Evolutionary conservation across 2,113 vertebrate species (phyloP).

Genomic region (Neolamprologus cancellatus): DNA sequence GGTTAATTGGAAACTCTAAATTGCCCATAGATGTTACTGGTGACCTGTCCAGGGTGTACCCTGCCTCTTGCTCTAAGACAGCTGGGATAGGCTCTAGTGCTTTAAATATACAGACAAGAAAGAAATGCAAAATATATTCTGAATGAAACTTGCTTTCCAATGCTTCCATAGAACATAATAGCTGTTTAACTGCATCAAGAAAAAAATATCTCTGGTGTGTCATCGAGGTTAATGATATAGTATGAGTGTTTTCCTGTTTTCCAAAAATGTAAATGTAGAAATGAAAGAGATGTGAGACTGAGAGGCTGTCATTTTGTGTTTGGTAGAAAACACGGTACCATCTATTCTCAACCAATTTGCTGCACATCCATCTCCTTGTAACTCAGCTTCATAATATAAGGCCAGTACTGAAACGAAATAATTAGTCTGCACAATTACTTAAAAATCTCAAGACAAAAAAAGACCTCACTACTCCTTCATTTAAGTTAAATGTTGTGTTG

Average conservation of each 20-base stretch:
- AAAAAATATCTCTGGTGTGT: slow-evolving; percentile 4
- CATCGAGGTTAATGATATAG: neutral
- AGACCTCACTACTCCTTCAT: neutral
- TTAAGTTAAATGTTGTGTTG: neutral
- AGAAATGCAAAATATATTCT: neutral
- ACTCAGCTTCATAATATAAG: neutral
- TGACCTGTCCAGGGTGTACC: neutral
- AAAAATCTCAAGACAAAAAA: neutral
- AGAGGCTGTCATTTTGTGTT: neutral
- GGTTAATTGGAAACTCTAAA: neutral
- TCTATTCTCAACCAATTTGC: neutral
- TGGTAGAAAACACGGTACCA: neutral
- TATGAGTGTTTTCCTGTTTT: neutral
- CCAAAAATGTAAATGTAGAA: neutral
- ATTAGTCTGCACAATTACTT: neutral
- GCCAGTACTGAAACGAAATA: neutral
- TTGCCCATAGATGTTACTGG: neutral
- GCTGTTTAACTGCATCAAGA: neutral
- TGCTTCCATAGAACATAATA: neutral
- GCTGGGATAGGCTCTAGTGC: neutral
- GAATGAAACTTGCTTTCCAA: neutral
- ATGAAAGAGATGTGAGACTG: neutral
- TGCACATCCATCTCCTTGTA: neutral
- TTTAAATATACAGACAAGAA: neutral
- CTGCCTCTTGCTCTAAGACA: neutral